Conservation (phyloP, 2,113 vertebrate genomes). For the Irena cyanogastra region DNA sequence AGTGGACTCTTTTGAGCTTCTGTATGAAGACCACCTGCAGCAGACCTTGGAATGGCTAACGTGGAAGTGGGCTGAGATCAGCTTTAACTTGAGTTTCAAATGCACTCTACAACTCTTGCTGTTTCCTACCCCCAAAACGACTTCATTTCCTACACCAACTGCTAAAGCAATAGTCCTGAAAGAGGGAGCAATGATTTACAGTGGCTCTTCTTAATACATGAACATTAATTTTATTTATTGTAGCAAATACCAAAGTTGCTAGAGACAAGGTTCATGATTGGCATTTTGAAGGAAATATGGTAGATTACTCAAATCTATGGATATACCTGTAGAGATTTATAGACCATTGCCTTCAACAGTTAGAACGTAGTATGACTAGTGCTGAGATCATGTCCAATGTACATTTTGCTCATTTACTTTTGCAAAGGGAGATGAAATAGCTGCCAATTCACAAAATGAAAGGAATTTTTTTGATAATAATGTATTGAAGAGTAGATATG, state of each 20-base stretch:
- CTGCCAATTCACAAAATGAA: slow-evolving; percentile 24
- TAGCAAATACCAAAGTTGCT: slow-evolving; percentile 14
- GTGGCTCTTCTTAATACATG: not conserved
- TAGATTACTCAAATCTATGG: slow-evolving; percentile 37
- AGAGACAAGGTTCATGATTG: not conserved
- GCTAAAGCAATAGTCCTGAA: slow-evolving; percentile 29
- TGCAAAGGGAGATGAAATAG: slow-evolving; percentile 3
- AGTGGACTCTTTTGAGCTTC: slow-evolving; percentile 42
- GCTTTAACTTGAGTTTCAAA: slow-evolving; percentile 22
- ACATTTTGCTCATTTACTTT: slow-evolving; percentile 45
- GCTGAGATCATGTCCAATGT: slow-evolving; percentile 25
- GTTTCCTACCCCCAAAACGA: slow-evolving; percentile 12
- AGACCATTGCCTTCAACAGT: slow-evolving; percentile 9
- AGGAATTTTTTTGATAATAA: not conserved
- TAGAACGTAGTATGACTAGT: not conserved
- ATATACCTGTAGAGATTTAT: slow-evolving; percentile 21
- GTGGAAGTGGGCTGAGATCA: slow-evolving; percentile 27
- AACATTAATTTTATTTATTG: slow-evolving; percentile 58
- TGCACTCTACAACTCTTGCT: not conserved
- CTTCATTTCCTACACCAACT: slow-evolving; percentile 48
- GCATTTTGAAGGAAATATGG: slow-evolving; percentile 48
- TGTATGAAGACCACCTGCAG: slow-evolving; percentile 62
- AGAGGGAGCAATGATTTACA: slow-evolving; percentile 45
- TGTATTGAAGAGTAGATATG: not conserved
- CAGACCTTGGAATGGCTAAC: slow-evolving; percentile 32